Evolutionary conservation across 1,140 invertebrate species (phyloP).

Genomic region (Habropoda laboriosa): DNA sequence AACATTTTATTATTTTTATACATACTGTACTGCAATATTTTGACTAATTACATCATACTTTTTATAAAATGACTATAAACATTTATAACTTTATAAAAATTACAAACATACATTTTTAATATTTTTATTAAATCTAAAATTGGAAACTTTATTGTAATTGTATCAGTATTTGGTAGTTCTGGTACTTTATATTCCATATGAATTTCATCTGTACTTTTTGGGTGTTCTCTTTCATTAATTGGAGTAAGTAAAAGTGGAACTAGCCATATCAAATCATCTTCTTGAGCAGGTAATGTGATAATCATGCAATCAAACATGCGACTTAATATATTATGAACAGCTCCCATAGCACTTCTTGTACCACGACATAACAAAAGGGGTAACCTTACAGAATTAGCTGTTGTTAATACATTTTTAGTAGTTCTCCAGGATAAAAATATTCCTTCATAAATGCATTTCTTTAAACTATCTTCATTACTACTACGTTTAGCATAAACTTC

Average conservation of each 20-base stretch:
- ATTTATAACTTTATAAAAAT: background rate
- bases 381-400: conserved; percentile 55
- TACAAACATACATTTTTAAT: conserved; percentile 64
- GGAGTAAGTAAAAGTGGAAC: conserved; percentile 67
- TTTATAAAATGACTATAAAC: background rate
- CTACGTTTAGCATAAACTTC: conserved; percentile 56
- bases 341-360: conserved; percentile 64
- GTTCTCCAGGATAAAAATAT: conserved; percentile 72
- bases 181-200: conserved; percentile 71
- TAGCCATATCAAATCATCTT: conserved; percentile 74
- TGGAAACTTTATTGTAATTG: conserved; percentile 66
- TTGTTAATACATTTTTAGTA: conserved; percentile 10
- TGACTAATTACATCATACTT: background rate
- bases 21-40: background rate
- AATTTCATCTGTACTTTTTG: conserved; percentile 49
- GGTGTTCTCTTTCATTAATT: conserved; percentile 31
- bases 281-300: conserved; percentile 56
- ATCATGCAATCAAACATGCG: conserved; percentile 75
- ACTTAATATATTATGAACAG: conserved; percentile 67
- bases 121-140: conserved; percentile 60
- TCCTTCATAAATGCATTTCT: conserved; percentile 70
- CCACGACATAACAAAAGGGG: conserved; percentile 74
- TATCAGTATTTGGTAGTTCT: conserved; percentile 61
- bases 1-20: background rate
- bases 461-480: conserved; percentile 2